Percentiles rank a stretch among this genome's conserved stretches.
These are phyloP conservation scores for Tragelaphus eurycerus DNA, from an alignment of 2,797 vertebrate species.

Conservation along the genomic window DNA sequence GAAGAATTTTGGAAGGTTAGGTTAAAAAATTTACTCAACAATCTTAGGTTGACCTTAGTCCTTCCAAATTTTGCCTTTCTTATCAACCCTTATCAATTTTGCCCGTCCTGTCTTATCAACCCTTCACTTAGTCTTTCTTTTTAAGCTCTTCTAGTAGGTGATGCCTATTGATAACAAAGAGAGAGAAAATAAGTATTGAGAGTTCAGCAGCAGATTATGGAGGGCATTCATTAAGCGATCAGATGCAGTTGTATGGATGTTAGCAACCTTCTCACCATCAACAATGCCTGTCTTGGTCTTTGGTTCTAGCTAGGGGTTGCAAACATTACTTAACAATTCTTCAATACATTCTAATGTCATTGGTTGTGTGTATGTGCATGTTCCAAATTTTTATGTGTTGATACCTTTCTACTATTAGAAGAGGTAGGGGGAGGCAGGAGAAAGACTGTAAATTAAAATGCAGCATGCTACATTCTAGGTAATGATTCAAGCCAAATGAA, in stretches of 20 bases:
- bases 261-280: conserved; percentile 1
- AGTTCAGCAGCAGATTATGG: not conserved
- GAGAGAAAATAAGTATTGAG: not conserved
- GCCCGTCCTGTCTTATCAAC: not conserved
- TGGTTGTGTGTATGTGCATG: not conserved
- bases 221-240: not conserved
- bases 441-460: conserved; percentile 43
- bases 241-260: not conserved
- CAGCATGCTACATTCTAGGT: conserved; percentile 63
- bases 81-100: not conserved
- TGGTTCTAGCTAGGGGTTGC: not conserved
- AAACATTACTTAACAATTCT: conserved; percentile 40
- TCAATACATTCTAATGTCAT: conserved; percentile 32
- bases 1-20: not conserved
- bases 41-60: conserved; percentile 2
- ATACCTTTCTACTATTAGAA: not conserved
- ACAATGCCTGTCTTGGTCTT: not conserved
- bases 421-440: not conserved
- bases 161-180: not conserved
- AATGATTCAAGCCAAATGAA: conserved; percentile 71
- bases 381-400: not conserved
- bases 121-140: conserved; percentile 35
- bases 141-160: not conserved
- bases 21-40: conserved; percentile 15
- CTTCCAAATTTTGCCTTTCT: not conserved